phyloP scores from a whole-genome alignment of 2,113 vertebrate species.

The Antechinus stuartii region DNA sequence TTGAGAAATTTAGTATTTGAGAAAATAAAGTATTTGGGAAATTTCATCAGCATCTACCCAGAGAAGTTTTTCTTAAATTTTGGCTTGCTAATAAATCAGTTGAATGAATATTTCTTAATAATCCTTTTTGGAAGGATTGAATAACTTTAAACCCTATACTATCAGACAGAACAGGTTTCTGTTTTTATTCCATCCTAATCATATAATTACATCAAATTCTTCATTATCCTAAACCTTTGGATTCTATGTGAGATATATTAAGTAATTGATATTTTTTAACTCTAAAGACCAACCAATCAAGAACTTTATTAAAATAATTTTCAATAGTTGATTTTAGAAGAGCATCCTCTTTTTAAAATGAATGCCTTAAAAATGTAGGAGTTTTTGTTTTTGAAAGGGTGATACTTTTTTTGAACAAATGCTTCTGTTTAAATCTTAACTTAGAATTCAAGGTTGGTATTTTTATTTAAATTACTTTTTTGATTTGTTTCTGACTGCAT shows the following conservation, averaged over 20 bases:
- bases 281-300: not conserved
- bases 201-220: slow-evolving; percentile 33
- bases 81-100: not conserved
- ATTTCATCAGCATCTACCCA: slow-evolving; percentile 21
- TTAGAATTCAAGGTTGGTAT: slow-evolving; percentile 9
- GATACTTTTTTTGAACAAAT: slow-evolving; percentile 16
- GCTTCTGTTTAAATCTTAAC: slow-evolving; percentile 32
- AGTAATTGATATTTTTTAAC: slow-evolving; percentile 27
- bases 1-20: not conserved
- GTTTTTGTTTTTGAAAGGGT: slow-evolving; percentile 18
- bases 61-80: not conserved
- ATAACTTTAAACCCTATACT: not conserved
- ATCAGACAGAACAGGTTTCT: not conserved
- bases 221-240: not conserved
- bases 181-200: slow-evolving; percentile 31
- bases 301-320: slow-evolving; percentile 46
- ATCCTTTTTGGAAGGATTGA: slow-evolving; percentile 22
- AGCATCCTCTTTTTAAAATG: slow-evolving; percentile 27
- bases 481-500: slow-evolving; percentile 46
- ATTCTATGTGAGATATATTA: slow-evolving; percentile 23
- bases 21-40: not conserved
- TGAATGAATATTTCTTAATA: slow-evolving; percentile 17
- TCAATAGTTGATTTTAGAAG: slow-evolving; percentile 52
- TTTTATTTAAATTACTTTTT: slow-evolving; percentile 42
- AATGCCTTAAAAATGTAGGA: slow-evolving; percentile 2